Evolutionary conservation across 2,797 vertebrate genomes (phyloP).

Genomic region (Xyrichtys novacula): DNA sequence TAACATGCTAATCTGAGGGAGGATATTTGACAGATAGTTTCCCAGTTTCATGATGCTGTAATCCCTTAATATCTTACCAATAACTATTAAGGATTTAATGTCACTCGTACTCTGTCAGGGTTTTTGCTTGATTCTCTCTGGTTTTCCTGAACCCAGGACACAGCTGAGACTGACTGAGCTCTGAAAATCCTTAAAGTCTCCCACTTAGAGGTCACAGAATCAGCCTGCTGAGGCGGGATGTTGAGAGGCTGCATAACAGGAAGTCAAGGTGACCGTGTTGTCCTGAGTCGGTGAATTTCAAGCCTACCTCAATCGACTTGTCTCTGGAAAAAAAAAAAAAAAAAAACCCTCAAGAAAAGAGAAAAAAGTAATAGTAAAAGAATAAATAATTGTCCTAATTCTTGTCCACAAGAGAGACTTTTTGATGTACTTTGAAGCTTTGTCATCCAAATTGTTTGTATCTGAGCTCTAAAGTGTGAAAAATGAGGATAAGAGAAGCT

Average conservation of each 20-base stretch:
- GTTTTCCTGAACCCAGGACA: constrained; percentile 57
- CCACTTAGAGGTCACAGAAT: constrained; percentile 63
- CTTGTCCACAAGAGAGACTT: constrained; percentile 19
- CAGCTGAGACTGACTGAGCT: constrained; percentile 66
- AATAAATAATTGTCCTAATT: constrained; percentile 7
- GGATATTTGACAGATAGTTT: constrained; percentile 73
- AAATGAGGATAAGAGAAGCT: constrained; percentile 60
- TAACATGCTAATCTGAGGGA: constrained; percentile 71
- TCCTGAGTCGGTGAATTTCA: constrained; percentile 48
- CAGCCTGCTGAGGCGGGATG: constrained; percentile 55
- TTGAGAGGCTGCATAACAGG: constrained; percentile 48
- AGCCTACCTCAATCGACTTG: constrained; percentile 44
- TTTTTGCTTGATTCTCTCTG: constrained; percentile 60
- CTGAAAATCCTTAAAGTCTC: constrained; percentile 74
- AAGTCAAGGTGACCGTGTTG: constrained; percentile 59
- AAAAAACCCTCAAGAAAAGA: constrained; percentile 27
- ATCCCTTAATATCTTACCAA: constrained; percentile 82
- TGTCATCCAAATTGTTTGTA: constrained; percentile 41
- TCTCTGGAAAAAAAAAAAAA: constrained; percentile 13
- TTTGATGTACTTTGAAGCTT: constrained; percentile 21
- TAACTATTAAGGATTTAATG: constrained; percentile 82
- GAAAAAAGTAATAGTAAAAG: too few species aligned
- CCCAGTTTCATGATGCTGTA: constrained; percentile 68
- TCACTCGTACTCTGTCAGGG: constrained; percentile 63
- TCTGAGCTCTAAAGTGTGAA: constrained; percentile 38